A percentile compares a stretch with the other conserved stretches of the same genome.
These are phyloP conservation scores for Cynocephalus volans DNA, from an alignment of 2,113 vertebrate species.

Conservation along the genomic window DNA sequence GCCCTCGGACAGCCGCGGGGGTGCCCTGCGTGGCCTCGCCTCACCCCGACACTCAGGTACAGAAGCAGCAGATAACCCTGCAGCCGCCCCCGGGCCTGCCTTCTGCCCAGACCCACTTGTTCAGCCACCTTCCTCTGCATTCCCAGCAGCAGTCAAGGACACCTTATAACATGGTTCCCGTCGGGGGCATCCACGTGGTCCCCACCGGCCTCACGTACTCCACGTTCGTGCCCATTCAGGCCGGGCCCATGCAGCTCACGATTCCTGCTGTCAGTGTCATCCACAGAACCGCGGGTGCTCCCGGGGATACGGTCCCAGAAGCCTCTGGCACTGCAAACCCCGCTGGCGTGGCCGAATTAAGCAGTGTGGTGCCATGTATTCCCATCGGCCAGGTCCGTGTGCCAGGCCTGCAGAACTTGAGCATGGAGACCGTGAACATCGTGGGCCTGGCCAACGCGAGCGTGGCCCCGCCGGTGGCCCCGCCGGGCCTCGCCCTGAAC, in stretches of 20 bases:
- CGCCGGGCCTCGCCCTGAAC: conserved; percentile 94
- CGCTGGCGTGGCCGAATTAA: conserved; percentile 91
- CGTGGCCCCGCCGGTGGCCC: conserved; percentile 89
- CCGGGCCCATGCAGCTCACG: conserved; percentile 95
- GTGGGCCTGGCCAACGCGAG: conserved; percentile 93
- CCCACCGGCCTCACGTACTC: conserved; percentile 95
- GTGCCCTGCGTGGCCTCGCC: neutral
- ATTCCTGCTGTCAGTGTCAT: conserved; percentile 96
- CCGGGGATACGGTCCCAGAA: conserved; percentile 69
- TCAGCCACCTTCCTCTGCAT: conserved; percentile 98
- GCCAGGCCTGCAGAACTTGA: conserved; percentile 91
- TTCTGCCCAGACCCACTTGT: conserved; percentile 91
- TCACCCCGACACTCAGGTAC: conserved; percentile 80
- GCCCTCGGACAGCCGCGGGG: conserved; percentile 84
- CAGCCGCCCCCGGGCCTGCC: conserved; percentile 77
- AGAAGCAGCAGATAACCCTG: conserved; percentile 82
- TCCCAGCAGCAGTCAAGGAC: conserved; percentile 94
- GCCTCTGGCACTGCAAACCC: conserved; percentile 66
- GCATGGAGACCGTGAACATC: conserved; percentile 94
- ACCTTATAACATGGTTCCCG: conserved; percentile 94
- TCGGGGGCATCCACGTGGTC: conserved; percentile 97
- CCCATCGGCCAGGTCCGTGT: conserved; percentile 93
- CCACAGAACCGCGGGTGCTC: conserved; percentile 90
- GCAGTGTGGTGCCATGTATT: conserved; percentile 93
- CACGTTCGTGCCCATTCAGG: conserved; percentile 96